phyloP scores from a whole-genome alignment of 2,888 invertebrate species.

The Iselma pallidipennis region DNA sequence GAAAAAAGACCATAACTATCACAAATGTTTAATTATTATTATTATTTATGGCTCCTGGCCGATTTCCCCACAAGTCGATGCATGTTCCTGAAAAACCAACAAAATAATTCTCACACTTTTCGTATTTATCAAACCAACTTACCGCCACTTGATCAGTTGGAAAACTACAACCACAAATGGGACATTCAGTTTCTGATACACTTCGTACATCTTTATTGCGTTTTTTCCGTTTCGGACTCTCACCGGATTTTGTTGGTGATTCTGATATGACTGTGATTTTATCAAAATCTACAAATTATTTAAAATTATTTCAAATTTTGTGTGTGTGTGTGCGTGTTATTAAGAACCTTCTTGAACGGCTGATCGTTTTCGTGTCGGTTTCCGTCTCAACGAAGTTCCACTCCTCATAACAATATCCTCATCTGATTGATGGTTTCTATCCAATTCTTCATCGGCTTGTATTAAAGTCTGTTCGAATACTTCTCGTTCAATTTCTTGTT shows the following conservation, averaged over 20 bases:
- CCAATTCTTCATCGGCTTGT: not conserved
- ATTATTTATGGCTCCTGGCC: not conserved
- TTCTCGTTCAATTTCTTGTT: not conserved
- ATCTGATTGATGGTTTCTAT: not conserved
- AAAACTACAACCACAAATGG: constrained; percentile 4
- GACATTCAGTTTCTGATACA: constrained; percentile 1
- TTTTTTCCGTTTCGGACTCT: not conserved
- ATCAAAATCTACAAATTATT: constrained; percentile 1
- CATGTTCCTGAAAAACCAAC: constrained; percentile 6
- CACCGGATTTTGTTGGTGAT: not conserved
- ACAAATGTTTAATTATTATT: not conserved
- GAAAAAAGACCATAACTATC: not conserved
- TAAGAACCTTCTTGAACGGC: constrained; percentile 5
- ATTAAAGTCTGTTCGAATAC: constrained; percentile 5
- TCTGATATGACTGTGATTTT: not conserved
- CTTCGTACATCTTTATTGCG: not conserved
- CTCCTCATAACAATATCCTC: not conserved
- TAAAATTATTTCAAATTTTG: not conserved
- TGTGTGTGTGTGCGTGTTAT: too few relatives aligned
- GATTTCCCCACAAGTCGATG: not conserved
- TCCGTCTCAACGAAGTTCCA: not conserved
- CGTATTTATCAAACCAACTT: not conserved
- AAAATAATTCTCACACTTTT: not conserved
- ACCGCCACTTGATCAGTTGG: constrained; percentile 3
- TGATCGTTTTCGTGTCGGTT: not conserved